phyloP scores from a whole-genome alignment of 2,113 vertebrate genomes.

The Sardina pilchardus region DNA sequence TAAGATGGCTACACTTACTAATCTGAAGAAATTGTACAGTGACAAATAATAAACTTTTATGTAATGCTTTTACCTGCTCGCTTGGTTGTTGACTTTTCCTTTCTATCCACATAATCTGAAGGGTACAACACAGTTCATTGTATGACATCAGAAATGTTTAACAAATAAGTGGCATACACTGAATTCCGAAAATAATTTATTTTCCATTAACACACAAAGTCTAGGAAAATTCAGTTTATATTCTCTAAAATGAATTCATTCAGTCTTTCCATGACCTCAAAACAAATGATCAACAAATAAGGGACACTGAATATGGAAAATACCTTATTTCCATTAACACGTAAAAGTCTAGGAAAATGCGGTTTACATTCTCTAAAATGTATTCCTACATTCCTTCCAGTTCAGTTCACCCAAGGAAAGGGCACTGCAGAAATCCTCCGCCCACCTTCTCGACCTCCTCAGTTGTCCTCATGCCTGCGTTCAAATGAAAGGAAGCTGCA shows the following conservation, averaged over 20 bases:
- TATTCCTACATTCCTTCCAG: neutral
- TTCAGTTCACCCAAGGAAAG: neutral
- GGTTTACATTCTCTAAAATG: neutral
- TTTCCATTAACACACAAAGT: neutral
- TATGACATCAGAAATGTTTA: neutral
- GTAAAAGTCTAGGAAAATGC: neutral
- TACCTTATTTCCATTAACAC: neutral
- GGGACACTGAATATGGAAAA: neutral
- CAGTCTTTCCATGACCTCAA: neutral
- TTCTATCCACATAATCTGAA: neutral
- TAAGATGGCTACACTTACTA: conserved; percentile 52
- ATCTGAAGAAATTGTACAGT: conserved; percentile 71
- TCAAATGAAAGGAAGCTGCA: neutral
- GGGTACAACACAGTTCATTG: neutral
- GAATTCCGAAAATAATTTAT: neutral
- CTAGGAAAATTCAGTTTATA: neutral
- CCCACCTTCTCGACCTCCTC: neutral
- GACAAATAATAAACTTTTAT: conserved; percentile 66
- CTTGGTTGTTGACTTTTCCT: neutral
- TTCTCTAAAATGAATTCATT: neutral
- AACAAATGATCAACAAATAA: neutral
- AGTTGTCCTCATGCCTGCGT: neutral
- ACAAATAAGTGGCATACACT: neutral
- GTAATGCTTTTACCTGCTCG: conserved; percentile 43
- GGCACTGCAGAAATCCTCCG: neutral